Conservation (phyloP, 2,113 vertebrate genomes). For the Cyanistes caeruleus region DNA sequence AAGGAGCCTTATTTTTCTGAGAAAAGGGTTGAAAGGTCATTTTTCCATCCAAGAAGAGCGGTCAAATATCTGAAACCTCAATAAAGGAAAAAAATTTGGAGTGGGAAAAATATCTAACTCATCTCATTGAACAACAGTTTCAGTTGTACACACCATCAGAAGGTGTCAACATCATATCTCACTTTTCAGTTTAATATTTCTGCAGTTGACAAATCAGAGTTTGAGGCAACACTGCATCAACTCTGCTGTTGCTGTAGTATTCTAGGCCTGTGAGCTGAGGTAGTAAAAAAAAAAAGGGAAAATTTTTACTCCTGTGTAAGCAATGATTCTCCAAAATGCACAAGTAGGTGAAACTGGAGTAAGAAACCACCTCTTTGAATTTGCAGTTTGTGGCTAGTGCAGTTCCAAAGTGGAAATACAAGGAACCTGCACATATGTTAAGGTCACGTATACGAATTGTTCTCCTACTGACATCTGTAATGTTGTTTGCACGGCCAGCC, state of each 20-base stretch:
- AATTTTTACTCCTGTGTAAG: not conserved
- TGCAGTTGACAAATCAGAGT: not conserved
- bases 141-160: not conserved
- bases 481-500: not conserved
- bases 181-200: not conserved
- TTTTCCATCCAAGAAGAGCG: not conserved
- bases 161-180: not conserved
- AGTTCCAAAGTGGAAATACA: not conserved
- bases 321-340: not conserved
- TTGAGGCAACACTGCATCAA: not conserved
- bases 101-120: not conserved
- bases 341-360: not conserved
- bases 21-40: not conserved
- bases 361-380: not conserved
- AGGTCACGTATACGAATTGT: accelerated
- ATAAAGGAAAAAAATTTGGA: not conserved
- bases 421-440: not conserved
- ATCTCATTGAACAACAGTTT: not conserved
- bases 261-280: not conserved
- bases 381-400: not conserved
- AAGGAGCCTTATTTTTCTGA: not conserved
- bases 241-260: not conserved
- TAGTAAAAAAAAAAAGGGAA: not conserved
- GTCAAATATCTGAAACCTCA: not conserved
- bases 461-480: not conserved